A percentile compares a stretch with the other conserved stretches of the same genome.
Conservation (phyloP, 2,113 vertebrate genomes). For the Isichthys henryi region DNA sequence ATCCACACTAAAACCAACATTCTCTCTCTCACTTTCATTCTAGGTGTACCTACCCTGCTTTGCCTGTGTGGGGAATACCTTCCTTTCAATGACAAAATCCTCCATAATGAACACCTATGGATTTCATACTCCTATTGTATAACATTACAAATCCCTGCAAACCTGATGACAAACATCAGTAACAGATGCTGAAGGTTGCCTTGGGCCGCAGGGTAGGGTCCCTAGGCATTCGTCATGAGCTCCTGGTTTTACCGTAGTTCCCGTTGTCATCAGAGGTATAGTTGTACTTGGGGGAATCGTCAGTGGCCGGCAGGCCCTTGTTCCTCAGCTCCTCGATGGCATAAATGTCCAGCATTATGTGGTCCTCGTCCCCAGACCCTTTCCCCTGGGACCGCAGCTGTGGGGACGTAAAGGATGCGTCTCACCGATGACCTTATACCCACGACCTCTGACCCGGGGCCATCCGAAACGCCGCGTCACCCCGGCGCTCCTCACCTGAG, state of each 20-base stretch:
- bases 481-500: conserved; percentile 66
- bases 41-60: neutral
- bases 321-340: conserved; percentile 90
- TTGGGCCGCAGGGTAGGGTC: neutral
- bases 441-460: too few relatives aligned
- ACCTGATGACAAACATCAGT: neutral
- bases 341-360: conserved; percentile 95
- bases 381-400: conserved; percentile 93
- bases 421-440: neutral
- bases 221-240: neutral
- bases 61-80: neutral
- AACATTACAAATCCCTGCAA: neutral
- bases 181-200: neutral
- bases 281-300: conserved; percentile 80
- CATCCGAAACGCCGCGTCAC: too few relatives aligned
- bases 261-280: conserved; percentile 68
- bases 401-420: neutral
- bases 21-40: neutral
- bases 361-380: conserved; percentile 77
- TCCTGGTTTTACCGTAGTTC: conserved; percentile 49
- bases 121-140: neutral
- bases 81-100: neutral
- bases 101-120: neutral
- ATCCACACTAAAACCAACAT: neutral
- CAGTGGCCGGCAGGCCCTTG: conserved; percentile 65